phyloP scores from a whole-genome alignment of 2,888 invertebrate genomes.

The Zygaena filipendulae region DNA sequence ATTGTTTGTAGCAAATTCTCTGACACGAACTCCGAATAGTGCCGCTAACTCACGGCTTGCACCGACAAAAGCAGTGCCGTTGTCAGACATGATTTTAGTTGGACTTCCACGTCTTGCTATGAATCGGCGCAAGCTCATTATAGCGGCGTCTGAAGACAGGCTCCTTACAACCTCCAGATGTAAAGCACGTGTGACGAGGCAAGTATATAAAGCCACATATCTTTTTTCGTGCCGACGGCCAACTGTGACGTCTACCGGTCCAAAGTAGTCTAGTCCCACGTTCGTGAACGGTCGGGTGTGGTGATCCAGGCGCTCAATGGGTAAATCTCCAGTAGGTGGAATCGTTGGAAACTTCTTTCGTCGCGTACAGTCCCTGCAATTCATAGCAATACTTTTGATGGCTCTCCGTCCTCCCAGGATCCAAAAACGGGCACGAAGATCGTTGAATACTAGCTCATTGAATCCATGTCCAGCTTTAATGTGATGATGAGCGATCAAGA shows the following conservation, averaged over 20 bases:
- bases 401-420: conserved; percentile 4
- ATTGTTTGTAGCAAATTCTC: no score
- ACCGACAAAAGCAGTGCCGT: conserved; percentile 11
- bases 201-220: conserved; percentile 13
- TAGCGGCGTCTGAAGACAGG: conserved; percentile 5
- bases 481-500: neutral
- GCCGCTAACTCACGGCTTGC: conserved; percentile 1
- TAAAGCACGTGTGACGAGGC: conserved; percentile 10
- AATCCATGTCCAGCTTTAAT: neutral
- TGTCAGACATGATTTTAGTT: conserved; percentile 8
- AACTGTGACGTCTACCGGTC: conserved; percentile 11
- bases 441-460: conserved; percentile 4
- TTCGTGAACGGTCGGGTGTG: conserved; percentile 11
- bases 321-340: conserved; percentile 9
- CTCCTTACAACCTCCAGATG: conserved; percentile 8
- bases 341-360: neutral
- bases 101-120: conserved; percentile 11
- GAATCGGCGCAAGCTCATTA: conserved; percentile 8
- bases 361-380: conserved; percentile 4
- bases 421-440: conserved; percentile 7
- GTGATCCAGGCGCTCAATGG: conserved; percentile 7
- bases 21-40: no score
- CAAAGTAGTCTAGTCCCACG: conserved; percentile 15
- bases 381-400: neutral
- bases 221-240: conserved; percentile 12